Evolutionary conservation across 1,140 invertebrate species (phyloP), one percentile per base, ranked within the genome.

Genomic region (Maconellicoccus hirsutus): DNA sequence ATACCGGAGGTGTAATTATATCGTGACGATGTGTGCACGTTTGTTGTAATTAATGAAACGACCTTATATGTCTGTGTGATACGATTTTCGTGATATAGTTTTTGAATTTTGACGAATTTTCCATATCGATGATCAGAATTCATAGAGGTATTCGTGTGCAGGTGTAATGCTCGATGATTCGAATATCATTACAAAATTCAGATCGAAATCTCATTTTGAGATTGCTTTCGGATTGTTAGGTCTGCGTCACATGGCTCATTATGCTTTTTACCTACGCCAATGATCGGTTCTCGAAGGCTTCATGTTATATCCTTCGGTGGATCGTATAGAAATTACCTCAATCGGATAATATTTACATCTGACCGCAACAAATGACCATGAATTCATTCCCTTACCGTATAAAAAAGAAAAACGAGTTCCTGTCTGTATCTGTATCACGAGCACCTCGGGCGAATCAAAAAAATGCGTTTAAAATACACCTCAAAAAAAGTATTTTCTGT

Each of bases 1-100:
- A 52, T n/a, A n/a, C n/a, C 42, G 42, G 6, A 8, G 42, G n/a
- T 52, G 42, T 52, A 52, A 52, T 52, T 52, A 52, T 19, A 52
- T 19, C 12, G 42, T 52, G 42, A 52, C 42, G 42, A 33, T 33
- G 12, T 33, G 29, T 12, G 2, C 6, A 16, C 6, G 42, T 19
- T 52, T 19, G 42, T 52, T 52, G 42, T 52, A 52, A 52, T 52
- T 52, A 52, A 52, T 52, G 42, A 19, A 52, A 52, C 42, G 42
- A 52, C 42, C 42, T 52, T 19, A 33, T 33, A 12, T 33, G 29
- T 33, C 29, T 33, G 3, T 33, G 29, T 33, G n/a, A 33, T 33
- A 33, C 12, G 29, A n/a, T n/a, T n/a, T n/a, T n/a, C n/a, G n/a
- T n/a, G n/a, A n/a, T n/a, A n/a, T n/a, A n/a, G n/a, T n/a, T n/a